These are phyloP conservation scores for Goniozus legneri DNA, from an alignment of 1,140 invertebrate genomes.

Conservation along the genomic window DNA sequence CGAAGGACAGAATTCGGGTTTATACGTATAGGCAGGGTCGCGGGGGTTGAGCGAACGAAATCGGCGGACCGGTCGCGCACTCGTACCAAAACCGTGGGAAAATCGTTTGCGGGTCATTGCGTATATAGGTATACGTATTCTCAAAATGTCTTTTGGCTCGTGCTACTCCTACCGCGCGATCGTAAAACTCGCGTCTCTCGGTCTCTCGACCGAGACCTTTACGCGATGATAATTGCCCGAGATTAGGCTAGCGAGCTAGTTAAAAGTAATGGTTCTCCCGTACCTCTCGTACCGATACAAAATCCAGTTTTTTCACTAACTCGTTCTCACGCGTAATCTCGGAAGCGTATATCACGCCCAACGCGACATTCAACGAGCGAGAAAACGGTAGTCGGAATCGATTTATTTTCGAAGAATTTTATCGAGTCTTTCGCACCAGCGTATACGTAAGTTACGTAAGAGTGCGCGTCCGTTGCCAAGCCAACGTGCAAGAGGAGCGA, in stretches of 20 bases:
- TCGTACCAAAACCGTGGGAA: constrained; percentile 48
- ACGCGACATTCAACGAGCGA: not conserved
- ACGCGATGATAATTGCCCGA: constrained; percentile 46
- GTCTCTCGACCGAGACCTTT: too few species aligned
- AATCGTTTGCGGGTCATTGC: constrained; percentile 42
- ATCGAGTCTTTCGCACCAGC: too few species aligned
- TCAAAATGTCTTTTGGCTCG: constrained; percentile 20
- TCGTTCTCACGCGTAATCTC: not conserved
- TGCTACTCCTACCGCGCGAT: constrained; percentile 23
- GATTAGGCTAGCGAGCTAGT: constrained; percentile 40
- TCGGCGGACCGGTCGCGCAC: too few species aligned
- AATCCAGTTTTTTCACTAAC: not conserved
- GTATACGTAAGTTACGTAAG: too few species aligned
- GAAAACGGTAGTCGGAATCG: too few species aligned
- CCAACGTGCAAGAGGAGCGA: not conserved
- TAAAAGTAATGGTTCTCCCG: constrained; percentile 33
- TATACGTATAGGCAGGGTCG: too few species aligned
- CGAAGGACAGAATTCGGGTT: too few species aligned
- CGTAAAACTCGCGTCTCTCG: constrained; percentile 37
- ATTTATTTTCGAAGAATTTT: too few species aligned
- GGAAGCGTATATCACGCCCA: not conserved
- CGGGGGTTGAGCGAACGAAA: too few species aligned
- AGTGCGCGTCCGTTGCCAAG: too few species aligned
- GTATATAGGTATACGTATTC: constrained; percentile 12
- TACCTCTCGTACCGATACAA: constrained; percentile 1